Percentiles rank a stretch among this genome's conserved stretches.
phyloP scores from a whole-genome alignment of 2,888 invertebrate species.

The Archips xylosteana region DNA sequence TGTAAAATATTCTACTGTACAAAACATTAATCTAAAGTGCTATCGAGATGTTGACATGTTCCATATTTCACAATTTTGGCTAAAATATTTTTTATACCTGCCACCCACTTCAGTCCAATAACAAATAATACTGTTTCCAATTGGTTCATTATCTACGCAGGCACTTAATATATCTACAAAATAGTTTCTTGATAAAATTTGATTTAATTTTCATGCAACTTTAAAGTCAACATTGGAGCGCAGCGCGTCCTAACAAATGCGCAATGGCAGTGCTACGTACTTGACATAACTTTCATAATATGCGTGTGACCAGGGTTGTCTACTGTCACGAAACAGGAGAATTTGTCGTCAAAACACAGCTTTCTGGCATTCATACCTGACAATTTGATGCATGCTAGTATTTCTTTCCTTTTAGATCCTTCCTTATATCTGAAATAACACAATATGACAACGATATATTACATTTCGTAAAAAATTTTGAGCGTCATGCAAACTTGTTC shows the following conservation, averaged over 20 bases:
- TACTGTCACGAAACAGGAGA: slow-evolving; percentile 86
- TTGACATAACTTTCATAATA: slow-evolving; percentile 81
- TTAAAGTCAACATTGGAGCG: background rate
- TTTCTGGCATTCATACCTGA: slow-evolving; percentile 76
- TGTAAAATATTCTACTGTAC: slow-evolving; percentile 30
- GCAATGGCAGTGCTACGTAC: slow-evolving; percentile 55
- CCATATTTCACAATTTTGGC: background rate
- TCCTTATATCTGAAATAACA: slow-evolving; percentile 66
- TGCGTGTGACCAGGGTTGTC: slow-evolving; percentile 87
- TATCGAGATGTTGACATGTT: background rate
- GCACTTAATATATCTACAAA: background rate
- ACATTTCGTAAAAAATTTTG: too few relatives aligned
- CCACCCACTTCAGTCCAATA: background rate
- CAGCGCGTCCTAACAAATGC: slow-evolving; percentile 10
- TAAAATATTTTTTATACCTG: background rate
- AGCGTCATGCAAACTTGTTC: too few relatives aligned
- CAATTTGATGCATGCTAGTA: slow-evolving; percentile 78
- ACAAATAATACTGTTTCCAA: slow-evolving; percentile 6
- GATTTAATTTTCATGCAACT: slow-evolving; percentile 4
- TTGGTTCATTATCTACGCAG: background rate
- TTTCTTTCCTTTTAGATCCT: slow-evolving; percentile 74
- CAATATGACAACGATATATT: background rate
- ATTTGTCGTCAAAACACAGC: slow-evolving; percentile 75
- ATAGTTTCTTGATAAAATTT: background rate
- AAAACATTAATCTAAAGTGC: slow-evolving; percentile 9